Conservation (phyloP, 2,888 invertebrate species). For the Rotaria macrura region DNA sequence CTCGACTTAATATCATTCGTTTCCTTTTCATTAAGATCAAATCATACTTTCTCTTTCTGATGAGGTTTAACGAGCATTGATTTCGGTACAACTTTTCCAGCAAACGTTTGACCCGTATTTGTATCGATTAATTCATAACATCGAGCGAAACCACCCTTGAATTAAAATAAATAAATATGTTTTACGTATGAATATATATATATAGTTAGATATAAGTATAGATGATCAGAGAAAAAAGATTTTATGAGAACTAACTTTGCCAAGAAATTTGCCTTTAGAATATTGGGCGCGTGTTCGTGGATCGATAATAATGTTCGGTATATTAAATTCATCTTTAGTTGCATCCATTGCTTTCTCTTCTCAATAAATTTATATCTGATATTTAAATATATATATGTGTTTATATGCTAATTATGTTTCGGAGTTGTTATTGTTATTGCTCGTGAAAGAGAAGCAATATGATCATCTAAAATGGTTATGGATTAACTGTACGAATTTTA, state of each 20-base stretch:
- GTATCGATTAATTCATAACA: conserved; percentile 61
- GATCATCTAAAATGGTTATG: neutral
- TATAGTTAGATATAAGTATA: too few relatives aligned
- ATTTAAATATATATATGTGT: neutral
- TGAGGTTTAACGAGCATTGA: conserved; percentile 78
- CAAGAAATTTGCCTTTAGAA: conserved; percentile 58
- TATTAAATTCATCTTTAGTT: conserved; percentile 30
- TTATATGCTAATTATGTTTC: neutral
- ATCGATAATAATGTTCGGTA: conserved; percentile 74
- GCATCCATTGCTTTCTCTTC: neutral
- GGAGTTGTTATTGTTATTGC: neutral
- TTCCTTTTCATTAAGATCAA: conserved; percentile 86
- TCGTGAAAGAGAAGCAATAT: conserved; percentile 1
- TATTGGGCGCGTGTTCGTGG: conserved; percentile 64
- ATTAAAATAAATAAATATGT: neutral
- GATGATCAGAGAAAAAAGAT: too few relatives aligned
- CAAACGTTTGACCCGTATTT: conserved; percentile 66
- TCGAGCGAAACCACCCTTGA: conserved; percentile 39
- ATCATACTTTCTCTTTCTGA: conserved; percentile 88
- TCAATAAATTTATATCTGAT: neutral
- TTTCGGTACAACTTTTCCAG: conserved; percentile 89
- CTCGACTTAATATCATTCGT: conserved; percentile 58
- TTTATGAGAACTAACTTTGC: conserved; percentile 36
- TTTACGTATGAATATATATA: neutral
- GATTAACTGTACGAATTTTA: neutral